Evolutionary conservation across 2,888 invertebrate species (phyloP), one percentile per base, ranked within the genome.

Genomic region (Xestia sexstrigata): DNA sequence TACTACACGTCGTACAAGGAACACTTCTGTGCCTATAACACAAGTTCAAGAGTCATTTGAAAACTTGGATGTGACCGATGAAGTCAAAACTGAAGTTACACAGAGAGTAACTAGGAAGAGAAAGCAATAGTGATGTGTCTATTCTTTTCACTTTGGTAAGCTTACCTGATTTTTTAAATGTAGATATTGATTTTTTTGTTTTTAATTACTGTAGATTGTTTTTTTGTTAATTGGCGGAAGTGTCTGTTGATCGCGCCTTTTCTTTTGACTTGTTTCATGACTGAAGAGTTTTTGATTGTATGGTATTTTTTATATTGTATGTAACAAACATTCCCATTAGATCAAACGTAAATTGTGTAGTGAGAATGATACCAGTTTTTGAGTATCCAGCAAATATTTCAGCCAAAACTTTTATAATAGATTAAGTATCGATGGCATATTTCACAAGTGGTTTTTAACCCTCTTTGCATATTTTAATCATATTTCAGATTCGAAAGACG

Each of bases 101-200:
- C 94, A 94, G 79, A 86, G 93, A 66, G 83, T 91, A 20, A 89
- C 90, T 1, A 92, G 92, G 66, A 95, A 95, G 81, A 90, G 95
- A 81, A 95, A 94, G 79, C 90, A 93, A n/a, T 79, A 82, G 45
- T 75, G 88, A 77, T 86, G 81, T 82, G 58, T 66, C 66, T 49
- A 9, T 20, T 42, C 13, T 70, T 47, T 49, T 73, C 63, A 67
- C 35, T 79, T 81, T 74, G 79, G 84, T 84, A 85, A 78, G 86
- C 81, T 70, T 76, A 69, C 69, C 15, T 76, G 39, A 73, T 79
- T 76, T 68, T 73, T 47, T 8, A 30, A 42, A 9, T 67, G 39
- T 55, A 73, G 52, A 35, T n/a, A 47, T 74, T 39, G 9, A 17
- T 26, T 69, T 70, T 62, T 60, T 65, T 65, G n/a, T 68, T 30